Evolutionary conservation across 2,113 vertebrate species (phyloP), one percentile per base, ranked within the genome.

Genomic region (Paraplagusia blochii): DNA sequence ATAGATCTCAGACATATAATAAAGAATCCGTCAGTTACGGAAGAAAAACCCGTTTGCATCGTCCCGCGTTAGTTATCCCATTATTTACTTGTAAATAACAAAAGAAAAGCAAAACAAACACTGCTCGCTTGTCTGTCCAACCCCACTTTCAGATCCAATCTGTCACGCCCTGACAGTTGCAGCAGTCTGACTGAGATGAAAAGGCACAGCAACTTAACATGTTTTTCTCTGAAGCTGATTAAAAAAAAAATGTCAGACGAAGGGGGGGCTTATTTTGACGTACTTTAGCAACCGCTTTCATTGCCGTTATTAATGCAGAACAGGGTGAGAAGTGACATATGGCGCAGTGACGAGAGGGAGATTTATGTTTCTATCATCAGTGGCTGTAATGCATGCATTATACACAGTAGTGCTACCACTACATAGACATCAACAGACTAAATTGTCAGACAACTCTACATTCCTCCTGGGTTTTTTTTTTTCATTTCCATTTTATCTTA

Each of bases 131-230:
- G 16, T 59, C 29, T 60, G 51, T 57, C 61, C 34, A 63, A 44
- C 29, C 22, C 44, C 43, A 47, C 11, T 42, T 72, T 66, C 13
- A 64, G 44, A 69, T 60, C 22, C 15, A 17, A 51, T 51, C 49
- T 22, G 52, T 48, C 44, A 18, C 11, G 34, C 50, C 35, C 58
- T 63, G 59, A 64, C 59, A 56, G 35, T 36, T 22, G 22, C 43
- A 54, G 44, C 44, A 15, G 50, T 50, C 43, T 11, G 33, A 70
- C 39, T 54, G 39, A 64, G 70, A 74, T 69, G 34, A 65, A 56
- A 69, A 53, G 61, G 53, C 15, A 39, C 9, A 29, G 45, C 42
- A 57, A 35, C 44, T n/a, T n/a, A n/a, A 48, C 34, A 17, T 29
- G 17, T 22, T 49, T 45, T 44, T 53, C 44, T 17, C 15, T 29